phyloP scores from a whole-genome alignment of 2,888 invertebrate genomes.

The Teleiodes luculella region DNA sequence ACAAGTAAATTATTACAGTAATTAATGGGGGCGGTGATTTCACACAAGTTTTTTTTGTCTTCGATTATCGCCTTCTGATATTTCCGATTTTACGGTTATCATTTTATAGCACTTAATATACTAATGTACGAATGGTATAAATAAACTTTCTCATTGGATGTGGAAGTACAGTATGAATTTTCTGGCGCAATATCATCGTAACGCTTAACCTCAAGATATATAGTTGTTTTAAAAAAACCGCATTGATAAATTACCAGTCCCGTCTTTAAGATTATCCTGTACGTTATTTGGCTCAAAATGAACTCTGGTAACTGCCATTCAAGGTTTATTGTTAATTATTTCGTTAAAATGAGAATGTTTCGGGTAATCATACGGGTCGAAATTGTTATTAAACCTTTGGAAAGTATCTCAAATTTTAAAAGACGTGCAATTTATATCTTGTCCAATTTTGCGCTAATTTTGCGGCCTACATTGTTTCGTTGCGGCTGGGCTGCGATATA shows the following conservation, averaged over 20 bases:
- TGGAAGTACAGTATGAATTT: conserved; percentile 20
- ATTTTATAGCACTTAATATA: conserved; percentile 4
- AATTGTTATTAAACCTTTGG: conserved; percentile 31
- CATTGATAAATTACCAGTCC: conserved; percentile 44
- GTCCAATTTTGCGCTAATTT: conserved; percentile 70
- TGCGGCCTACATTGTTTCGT: conserved; percentile 43
- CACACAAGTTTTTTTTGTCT: neutral
- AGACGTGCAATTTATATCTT: conserved; percentile 29
- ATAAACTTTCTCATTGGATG: conserved; percentile 8
- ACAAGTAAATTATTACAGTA: too few relatives aligned
- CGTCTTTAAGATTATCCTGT: conserved; percentile 27
- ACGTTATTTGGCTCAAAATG: conserved; percentile 2
- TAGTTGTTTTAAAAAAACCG: conserved; percentile 50
- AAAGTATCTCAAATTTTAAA: conserved; percentile 37
- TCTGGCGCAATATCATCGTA: conserved; percentile 34
- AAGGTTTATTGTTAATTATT: neutral
- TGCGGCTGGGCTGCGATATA: conserved; percentile 29
- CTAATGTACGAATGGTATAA: conserved; percentile 30
- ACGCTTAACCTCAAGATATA: conserved; percentile 42
- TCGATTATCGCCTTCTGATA: neutral
- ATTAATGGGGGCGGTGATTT: neutral
- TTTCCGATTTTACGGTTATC: conserved; percentile 11
- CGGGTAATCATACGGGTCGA: conserved; percentile 28
- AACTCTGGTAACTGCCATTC: neutral
- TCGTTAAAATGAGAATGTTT: conserved; percentile 24